Evolutionary conservation across 2,888 invertebrate species (phyloP).

Genomic region (Psylliodes chrysocephalus): DNA sequence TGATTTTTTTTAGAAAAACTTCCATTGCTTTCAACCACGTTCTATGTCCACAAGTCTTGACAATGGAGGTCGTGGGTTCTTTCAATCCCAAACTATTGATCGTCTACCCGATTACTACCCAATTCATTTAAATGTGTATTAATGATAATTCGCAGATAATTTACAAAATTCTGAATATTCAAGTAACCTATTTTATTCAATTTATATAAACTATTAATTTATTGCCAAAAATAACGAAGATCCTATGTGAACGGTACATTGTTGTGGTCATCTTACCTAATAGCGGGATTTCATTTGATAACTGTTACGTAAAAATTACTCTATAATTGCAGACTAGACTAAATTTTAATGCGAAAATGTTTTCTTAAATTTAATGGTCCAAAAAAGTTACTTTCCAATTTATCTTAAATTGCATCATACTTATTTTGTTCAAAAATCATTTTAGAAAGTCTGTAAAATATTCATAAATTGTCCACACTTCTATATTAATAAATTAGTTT

Average conservation of each 20-base stretch:
- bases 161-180: neutral
- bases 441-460: no score
- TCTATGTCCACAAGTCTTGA: constrained; percentile 61
- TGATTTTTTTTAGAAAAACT: constrained; percentile 48
- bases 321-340: no score
- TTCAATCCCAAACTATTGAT: constrained; percentile 56
- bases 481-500: neutral
- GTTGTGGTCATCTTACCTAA: constrained; percentile 17
- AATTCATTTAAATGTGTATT: neutral
- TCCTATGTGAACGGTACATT: constrained; percentile 6
- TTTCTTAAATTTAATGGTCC: no score
- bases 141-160: neutral
- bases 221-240: constrained; percentile 28
- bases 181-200: no score
- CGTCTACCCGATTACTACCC: constrained; percentile 36
- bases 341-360: no score
- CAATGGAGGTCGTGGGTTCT: constrained; percentile 63
- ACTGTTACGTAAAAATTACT: constrained; percentile 7
- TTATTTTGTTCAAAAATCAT: no score
- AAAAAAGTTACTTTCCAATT: no score
- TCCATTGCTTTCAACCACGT: constrained; percentile 51
- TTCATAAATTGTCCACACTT: neutral
- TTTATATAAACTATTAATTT: neutral
- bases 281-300: constrained; percentile 11
- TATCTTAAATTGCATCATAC: no score